phyloP scores from a whole-genome alignment of 1,140 invertebrate genomes.

The Polyergus mexicanus region DNA sequence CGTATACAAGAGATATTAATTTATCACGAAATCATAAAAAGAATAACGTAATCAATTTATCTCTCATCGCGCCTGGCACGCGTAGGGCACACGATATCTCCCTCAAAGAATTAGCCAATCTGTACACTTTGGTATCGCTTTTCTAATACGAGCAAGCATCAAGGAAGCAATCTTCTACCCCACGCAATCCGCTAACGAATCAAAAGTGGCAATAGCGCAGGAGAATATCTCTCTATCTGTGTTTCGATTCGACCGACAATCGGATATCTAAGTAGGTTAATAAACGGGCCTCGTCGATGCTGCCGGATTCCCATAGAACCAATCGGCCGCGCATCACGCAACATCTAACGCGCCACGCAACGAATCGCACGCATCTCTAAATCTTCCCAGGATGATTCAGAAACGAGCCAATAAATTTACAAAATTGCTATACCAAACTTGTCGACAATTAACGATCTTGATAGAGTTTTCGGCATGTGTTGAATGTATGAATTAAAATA shows the following conservation, averaged over 20 bases:
- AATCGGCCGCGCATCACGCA: constrained; percentile 77
- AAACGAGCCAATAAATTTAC: constrained; percentile 24
- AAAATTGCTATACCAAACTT: neutral
- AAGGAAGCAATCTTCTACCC: constrained; percentile 53
- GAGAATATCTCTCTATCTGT: constrained; percentile 77
- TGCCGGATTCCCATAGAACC: constrained; percentile 78
- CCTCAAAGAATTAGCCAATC: constrained; percentile 31
- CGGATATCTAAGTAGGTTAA: constrained; percentile 79
- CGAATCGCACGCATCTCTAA: constrained; percentile 70
- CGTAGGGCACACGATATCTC: constrained; percentile 29
- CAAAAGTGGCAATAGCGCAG: constrained; percentile 44
- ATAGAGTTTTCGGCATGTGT: neutral
- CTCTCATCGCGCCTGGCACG: constrained; percentile 16
- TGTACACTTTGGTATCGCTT: neutral
- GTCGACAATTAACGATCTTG: neutral
- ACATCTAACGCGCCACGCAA: constrained; percentile 70
- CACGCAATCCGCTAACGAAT: constrained; percentile 44
- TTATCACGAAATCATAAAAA: constrained; percentile 36
- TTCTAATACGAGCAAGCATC: constrained; percentile 40
- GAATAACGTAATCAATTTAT: constrained; percentile 49
- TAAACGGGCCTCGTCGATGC: constrained; percentile 79
- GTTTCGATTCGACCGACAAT: constrained; percentile 64
- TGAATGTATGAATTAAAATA: neutral
- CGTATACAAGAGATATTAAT: constrained; percentile 3
- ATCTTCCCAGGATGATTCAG: constrained; percentile 53